phyloP scores from a whole-genome alignment of 2,888 invertebrate species.

The Hydraecia micacea region DNA sequence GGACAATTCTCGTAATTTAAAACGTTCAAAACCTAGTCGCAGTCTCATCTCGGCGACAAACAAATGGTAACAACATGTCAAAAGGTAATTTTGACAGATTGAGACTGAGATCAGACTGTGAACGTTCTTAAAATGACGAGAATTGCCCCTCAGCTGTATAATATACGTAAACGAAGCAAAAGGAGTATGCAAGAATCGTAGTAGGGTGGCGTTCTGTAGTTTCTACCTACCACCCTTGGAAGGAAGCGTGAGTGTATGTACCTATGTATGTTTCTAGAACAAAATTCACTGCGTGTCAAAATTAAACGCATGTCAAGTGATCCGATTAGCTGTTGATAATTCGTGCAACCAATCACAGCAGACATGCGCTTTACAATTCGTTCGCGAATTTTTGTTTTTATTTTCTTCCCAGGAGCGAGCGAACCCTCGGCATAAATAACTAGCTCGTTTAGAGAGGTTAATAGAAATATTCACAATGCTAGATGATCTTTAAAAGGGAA shows the following conservation, averaged over 20 bases:
- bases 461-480: background rate
- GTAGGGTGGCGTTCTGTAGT: background rate
- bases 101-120: too few species aligned
- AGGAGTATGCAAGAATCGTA: background rate
- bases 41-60: too few species aligned
- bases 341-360: background rate
- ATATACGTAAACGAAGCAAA: background rate
- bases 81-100: too few species aligned
- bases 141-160: too few species aligned
- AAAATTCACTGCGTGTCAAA: background rate
- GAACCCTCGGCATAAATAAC: background rate
- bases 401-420: background rate
- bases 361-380: background rate
- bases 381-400: background rate
- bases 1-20: too few species aligned
- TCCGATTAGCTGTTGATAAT: background rate
- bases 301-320: background rate
- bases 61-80: too few species aligned
- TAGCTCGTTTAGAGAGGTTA: background rate
- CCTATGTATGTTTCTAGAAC: background rate
- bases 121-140: too few species aligned
- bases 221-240: background rate
- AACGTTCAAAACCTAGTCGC: too few species aligned
- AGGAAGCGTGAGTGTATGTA: background rate
- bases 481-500: background rate